These are phyloP conservation scores for Drosophila sucinea DNA, from an alignment of 1,140 invertebrate species.

Conservation along the genomic window DNA sequence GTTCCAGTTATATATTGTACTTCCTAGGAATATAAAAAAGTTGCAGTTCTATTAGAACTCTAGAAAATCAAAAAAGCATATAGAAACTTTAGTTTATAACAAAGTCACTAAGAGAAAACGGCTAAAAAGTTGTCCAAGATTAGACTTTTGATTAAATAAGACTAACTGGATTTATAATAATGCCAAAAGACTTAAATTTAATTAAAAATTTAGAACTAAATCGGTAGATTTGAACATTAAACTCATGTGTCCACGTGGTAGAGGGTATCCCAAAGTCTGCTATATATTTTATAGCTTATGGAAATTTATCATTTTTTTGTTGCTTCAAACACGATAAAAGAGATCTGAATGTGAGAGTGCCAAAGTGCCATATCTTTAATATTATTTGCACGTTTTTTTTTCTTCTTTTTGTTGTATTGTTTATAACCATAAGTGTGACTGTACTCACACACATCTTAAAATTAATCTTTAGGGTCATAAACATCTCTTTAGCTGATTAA, in stretches of 20 bases:
- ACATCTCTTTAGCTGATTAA: conserved; percentile 43
- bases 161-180: too few relatives aligned
- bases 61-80: too few relatives aligned
- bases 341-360: not conserved
- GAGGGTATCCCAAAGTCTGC: not conserved
- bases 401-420: conserved; percentile 31
- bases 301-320: not conserved
- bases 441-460: conserved; percentile 8
- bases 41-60: too few relatives aligned
- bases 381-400: conserved; percentile 53
- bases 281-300: not conserved
- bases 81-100: too few relatives aligned
- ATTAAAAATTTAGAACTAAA: not conserved
- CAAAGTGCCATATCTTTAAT: conserved; percentile 23
- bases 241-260: not conserved
- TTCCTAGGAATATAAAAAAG: too few relatives aligned
- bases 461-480: conserved; percentile 43
- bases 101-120: too few relatives aligned
- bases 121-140: too few relatives aligned
- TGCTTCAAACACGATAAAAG: conserved; percentile 1
- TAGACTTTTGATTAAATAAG: too few relatives aligned
- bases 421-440: conserved; percentile 29
- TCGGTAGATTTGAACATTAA: not conserved
- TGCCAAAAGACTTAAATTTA: too few relatives aligned
- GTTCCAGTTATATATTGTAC: too few relatives aligned